Base-by-base conservation (phyloP, 2,797 vertebrate species). In the Miichthys miiuy region DNA sequence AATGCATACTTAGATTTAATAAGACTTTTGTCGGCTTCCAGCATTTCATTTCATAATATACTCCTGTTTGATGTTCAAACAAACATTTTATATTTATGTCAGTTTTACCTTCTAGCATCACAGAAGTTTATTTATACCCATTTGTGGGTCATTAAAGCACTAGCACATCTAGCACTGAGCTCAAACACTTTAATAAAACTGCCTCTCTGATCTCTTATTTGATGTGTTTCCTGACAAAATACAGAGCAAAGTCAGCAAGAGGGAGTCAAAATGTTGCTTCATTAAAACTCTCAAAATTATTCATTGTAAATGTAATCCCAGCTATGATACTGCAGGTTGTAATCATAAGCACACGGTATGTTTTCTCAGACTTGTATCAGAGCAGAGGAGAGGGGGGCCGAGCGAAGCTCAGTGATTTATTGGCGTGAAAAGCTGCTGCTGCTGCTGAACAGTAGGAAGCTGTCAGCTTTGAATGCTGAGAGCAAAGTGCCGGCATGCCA, bases 381-480 rank as follows among this genome's bases (percentile, higher is more conserved):
- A 46, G 67, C 46, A 9, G 34, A 63, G 23, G 25, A 9, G 30
- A 42, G 13, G 6, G 6, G n/a, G 21, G 11, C 25, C 16, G 5
- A n/a, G 23, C 44, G 5, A n/a, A 46, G 55, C 64, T 64, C 60
- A 23, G 17, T 25, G 77, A 56, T 78, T 72, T 78, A 72, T 68
- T 42, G 54, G 48, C n/a, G 71, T 62, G 65, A 76, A 71, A 82
- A 66, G 66, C 77, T 38, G 48, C 69, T 18, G 70, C 51, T 73
- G 61, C 51, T 73, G 61, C 68, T 63, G 70, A 69, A 51, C 65
- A 47, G 38, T n/a, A 38, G 81, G 65, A 78, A 42, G 61, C 20
- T 63, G 77, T 75, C 66, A 62, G 46, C 82, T 79, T 41, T 64
- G 58, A 85, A 27, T 10, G 10, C 61, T 12, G 25, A 51, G 47